Evolutionary conservation across 2,888 invertebrate genomes (phyloP), one percentile per base, ranked within the genome.

Genomic region (Sipha maydis): DNA sequence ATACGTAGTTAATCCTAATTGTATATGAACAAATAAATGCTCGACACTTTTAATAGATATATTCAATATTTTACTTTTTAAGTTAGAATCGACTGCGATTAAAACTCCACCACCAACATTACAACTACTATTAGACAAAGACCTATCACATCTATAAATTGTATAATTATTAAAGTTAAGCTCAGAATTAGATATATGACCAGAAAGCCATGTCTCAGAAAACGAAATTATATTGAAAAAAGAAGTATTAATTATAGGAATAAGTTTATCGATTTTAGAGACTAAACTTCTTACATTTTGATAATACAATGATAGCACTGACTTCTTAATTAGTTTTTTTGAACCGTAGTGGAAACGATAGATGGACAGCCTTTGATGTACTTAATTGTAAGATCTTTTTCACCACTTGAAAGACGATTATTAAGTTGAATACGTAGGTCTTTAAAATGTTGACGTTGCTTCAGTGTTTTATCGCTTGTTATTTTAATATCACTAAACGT

Each of bases 101-200:
- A 48, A 48, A 77, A 77, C 48, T 19, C 77, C 28, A 28, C 77
- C 77, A 54, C 48, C 48, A 48, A 48, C 48, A 48, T 19, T 77
- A 48, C 17, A 54, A 48, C n/a, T 77, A 77, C 28, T 77, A 28
- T 77, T 77, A 19, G 19, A 77, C 7, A 48, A 38, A 28, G 77
- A 77, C 21, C 48, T 48, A 54, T 77, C 77, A 77, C n/a, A 54
- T 19, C 77, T 77, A 48, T 77, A 77, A 77, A 77, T 48, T 77
- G 34, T 17, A 48, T 34, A 77, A 28, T 77, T 77, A 77, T 48
- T 77, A 77, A 77, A 77, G 38, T 38, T 54, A 17, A 77, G 54
- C 38, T 77, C 77, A n/a, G 77, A 31, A 41, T 77, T 77, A 54
- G 54, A 77, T 77, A 54, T 54, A 28, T 3, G 17, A 54, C 38